Evolutionary conservation across 2,888 invertebrate genomes (phyloP), one percentile per base, ranked within the genome.

Genomic region (Stratiomys singularior): DNA sequence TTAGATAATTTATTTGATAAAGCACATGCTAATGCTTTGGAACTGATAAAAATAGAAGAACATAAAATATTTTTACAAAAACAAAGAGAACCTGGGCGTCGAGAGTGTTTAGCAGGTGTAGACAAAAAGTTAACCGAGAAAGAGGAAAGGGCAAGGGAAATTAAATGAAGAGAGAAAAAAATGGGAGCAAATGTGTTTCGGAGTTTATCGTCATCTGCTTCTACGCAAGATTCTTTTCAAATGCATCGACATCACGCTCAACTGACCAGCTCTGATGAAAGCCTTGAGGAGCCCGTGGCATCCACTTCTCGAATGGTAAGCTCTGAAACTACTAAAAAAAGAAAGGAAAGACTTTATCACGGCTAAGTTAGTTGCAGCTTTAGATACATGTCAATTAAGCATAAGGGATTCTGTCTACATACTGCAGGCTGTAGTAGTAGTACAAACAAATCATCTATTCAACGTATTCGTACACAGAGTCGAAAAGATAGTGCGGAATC

Each of bases 381-480:
- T 44, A 44, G 44, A 44, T 44, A 44, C 9, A 44, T 44, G 13
- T 44, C 13, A 44, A 9, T 44, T 44, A 44, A 7, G 44, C 44
- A 44, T 44, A 44, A 44, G 13, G 44, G 44, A 44, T 44, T 44
- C 13, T 44, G 7, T 44, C 44, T 13, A 44, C 13, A 44, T 44
- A 44, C 44, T 44, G 7, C 13, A 44, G 44, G 44, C 44, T 44
- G 13, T 44, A 44, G 44, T 44, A 44, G 44, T 9, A 44, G 44
- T 13, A 18, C 18, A 18, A 56, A 56, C 18, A 56, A 56, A 56
- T 56, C 56, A 18, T 56, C 56, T 5, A 18, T 56, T 56, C 56
- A 56, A 56, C 56, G 56, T n/a, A 56, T 56, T 56, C 56, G 56
- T 18, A 56, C 56, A 56, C 56, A 56, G 56, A 56, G 56, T 56